Conservation (phyloP, 2,888 invertebrate species). For the Xylota sylvarum region DNA sequence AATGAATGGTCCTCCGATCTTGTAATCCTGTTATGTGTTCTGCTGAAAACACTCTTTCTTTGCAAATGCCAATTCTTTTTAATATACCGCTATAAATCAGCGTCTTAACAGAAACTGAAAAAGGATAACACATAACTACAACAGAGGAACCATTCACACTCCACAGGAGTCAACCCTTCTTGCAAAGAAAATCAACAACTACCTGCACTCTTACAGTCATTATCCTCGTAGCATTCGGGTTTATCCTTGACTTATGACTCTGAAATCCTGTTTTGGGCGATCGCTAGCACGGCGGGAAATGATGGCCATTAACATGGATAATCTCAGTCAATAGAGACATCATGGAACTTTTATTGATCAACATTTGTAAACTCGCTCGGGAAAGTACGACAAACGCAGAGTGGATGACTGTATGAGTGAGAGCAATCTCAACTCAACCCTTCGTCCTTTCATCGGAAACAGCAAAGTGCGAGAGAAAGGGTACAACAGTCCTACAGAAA, state of each 20-base stretch:
- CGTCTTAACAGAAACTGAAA: slow-evolving; percentile 24
- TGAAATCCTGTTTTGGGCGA: slow-evolving; percentile 65
- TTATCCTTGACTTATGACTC: slow-evolving; percentile 83
- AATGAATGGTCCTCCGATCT: slow-evolving; percentile 28
- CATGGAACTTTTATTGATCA: slow-evolving; percentile 84
- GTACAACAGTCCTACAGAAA: slow-evolving; percentile 13
- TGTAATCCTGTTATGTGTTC: slow-evolving; percentile 45
- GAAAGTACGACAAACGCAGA: slow-evolving; percentile 57
- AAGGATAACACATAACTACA: slow-evolving; percentile 51
- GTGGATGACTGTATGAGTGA: slow-evolving; percentile 31
- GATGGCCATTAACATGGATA: slow-evolving; percentile 81
- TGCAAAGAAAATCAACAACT: slow-evolving; percentile 47
- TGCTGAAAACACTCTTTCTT: slow-evolving; percentile 37
- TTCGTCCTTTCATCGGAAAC: slow-evolving; percentile 67
- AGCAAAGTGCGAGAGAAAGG: slow-evolving; percentile 47
- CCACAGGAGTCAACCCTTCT: slow-evolving; percentile 68
- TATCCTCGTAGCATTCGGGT: slow-evolving; percentile 57
- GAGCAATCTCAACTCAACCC: slow-evolving; percentile 50
- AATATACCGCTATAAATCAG: slow-evolving; percentile 70
- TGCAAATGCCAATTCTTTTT: slow-evolving; percentile 43
- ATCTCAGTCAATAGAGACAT: slow-evolving; percentile 82
- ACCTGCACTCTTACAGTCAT: slow-evolving; percentile 58
- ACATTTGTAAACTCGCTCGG: slow-evolving; percentile 82
- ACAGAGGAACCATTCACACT: slow-evolving; percentile 61
- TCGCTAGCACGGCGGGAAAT: slow-evolving; percentile 76